Evolutionary conservation across 1,140 invertebrate species (phyloP), one percentile per base, ranked within the genome.

Genomic region (Holcopasites calliopsidis): DNA sequence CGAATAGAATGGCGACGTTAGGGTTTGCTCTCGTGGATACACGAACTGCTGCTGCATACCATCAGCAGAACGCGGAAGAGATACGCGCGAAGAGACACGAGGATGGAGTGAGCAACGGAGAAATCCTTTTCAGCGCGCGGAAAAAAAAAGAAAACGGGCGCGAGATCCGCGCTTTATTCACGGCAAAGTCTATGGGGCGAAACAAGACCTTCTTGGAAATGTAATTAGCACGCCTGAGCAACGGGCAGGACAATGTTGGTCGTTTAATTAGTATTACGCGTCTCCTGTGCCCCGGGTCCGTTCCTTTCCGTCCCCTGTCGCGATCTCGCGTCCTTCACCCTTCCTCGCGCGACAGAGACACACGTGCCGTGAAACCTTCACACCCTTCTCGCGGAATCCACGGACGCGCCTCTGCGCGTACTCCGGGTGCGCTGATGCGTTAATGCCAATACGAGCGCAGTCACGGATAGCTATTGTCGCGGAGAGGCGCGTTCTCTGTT

Each of bases 151-250:
- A 84, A 84, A 80, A 76, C 84, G 75, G 70, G 77, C 77, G 83
- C 65, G 83, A 85, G 84, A 81, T 81, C 78, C 79, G 79, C 80
- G 84, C 86, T 86, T 87, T 82, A 87, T 87, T 86, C 84, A 82
- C 33, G 74, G 74, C 61, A 61, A 64, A 74, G 61, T 76, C 70
- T 71, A 71, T 65, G 64, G 72, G 49, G 64, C 61, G 55, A 60
- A 65, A 70, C 71, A 78, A 82, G 79, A 80, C 68, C 80, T 88
- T 82, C 86, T 89, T 89, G 83, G 85, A 88, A 86, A 88, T 85
- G 85, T 90, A 89, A 90, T 90, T 90, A 89, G 89, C 88, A 88
- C 83, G 84, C 89, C 89, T 90, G 83, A 83, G 85, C 80, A 64
- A 81, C 81, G 77, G 57, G 54, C 38, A 52, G 76, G 75, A 89